Evolutionary conservation across 2,113 vertebrate genomes (phyloP).

Genomic region (Anoura caudifer): DNA sequence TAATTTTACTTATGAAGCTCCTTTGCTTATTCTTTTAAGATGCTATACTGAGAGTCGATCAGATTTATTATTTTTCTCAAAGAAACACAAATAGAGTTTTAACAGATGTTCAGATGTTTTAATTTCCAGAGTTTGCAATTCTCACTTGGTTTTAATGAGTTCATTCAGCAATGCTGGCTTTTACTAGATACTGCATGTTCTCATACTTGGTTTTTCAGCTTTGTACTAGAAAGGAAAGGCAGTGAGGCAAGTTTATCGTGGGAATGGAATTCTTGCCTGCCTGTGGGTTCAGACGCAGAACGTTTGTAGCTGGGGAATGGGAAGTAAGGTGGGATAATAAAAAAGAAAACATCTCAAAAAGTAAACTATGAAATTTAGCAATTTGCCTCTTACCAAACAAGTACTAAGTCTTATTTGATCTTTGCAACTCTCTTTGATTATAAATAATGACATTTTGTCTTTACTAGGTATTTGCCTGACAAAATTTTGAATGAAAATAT

Average conservation of each 20-base stretch:
- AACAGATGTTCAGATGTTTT: slow-evolving; percentile 72
- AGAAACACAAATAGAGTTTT: slow-evolving; percentile 68
- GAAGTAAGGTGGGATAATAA: background rate
- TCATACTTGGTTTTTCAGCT: slow-evolving; percentile 35
- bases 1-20: slow-evolving; percentile 68
- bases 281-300: background rate
- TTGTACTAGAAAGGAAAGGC: background rate
- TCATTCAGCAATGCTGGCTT: slow-evolving; percentile 54
- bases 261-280: slow-evolving; percentile 25
- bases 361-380: background rate
- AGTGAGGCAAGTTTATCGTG: background rate
- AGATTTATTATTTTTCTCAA: slow-evolving; percentile 63
- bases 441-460: background rate
- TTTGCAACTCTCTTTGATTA: background rate
- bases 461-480: background rate
- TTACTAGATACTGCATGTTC: slow-evolving; percentile 19
- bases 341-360: slow-evolving; percentile 7
- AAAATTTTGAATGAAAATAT: background rate
- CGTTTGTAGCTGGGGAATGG: background rate
- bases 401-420: background rate
- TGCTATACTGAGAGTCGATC: slow-evolving; percentile 30
- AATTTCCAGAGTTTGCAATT: slow-evolving; percentile 67
- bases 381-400: background rate
- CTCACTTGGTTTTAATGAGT: slow-evolving; percentile 40
- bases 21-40: slow-evolving; percentile 61